These are phyloP conservation scores for Diloba caeruleocephala DNA, from an alignment of 2,888 invertebrate genomes.

Conservation along the genomic window DNA sequence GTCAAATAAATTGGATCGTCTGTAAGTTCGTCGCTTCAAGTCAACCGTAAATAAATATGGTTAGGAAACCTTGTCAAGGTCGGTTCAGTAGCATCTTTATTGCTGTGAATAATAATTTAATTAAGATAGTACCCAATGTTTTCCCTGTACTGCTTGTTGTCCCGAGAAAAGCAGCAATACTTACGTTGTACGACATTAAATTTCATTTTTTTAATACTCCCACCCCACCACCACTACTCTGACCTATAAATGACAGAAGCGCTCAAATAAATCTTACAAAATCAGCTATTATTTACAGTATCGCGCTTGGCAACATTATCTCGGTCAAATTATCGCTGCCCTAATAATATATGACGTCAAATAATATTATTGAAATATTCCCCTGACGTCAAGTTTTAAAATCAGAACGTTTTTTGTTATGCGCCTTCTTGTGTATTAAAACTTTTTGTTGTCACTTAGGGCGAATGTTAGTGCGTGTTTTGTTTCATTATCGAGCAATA, in stretches of 20 bases:
- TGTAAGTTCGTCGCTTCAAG: too few species aligned
- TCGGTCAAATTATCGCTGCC: constrained; percentile 37
- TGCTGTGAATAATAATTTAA: too few species aligned
- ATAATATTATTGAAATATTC: constrained; percentile 44
- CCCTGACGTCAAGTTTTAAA: constrained; percentile 57
- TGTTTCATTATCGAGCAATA: constrained; percentile 61
- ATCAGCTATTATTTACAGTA: constrained; percentile 12
- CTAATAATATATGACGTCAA: constrained; percentile 50
- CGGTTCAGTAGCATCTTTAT: too few species aligned
- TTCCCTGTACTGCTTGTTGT: too few species aligned
- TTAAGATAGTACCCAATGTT: too few species aligned
- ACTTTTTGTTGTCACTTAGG: constrained; percentile 28
- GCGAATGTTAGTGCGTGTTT: constrained; percentile 46
- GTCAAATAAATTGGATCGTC: too few species aligned
- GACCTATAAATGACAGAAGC: constrained; percentile 35
- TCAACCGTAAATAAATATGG: too few species aligned
- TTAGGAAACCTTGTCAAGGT: too few species aligned
- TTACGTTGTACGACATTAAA: background rate
- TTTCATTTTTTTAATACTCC: background rate
- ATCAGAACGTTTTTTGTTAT: constrained; percentile 29
- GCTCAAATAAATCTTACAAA: constrained; percentile 23
- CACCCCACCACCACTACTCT: constrained; percentile 2
- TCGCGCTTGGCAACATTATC: constrained; percentile 39
- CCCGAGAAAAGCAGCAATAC: too few species aligned
- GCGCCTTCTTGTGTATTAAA: constrained; percentile 5